Evolutionary conservation across 2,888 invertebrate genomes (phyloP), one percentile per base, ranked within the genome.

Genomic region (Perithous albicinctus): DNA sequence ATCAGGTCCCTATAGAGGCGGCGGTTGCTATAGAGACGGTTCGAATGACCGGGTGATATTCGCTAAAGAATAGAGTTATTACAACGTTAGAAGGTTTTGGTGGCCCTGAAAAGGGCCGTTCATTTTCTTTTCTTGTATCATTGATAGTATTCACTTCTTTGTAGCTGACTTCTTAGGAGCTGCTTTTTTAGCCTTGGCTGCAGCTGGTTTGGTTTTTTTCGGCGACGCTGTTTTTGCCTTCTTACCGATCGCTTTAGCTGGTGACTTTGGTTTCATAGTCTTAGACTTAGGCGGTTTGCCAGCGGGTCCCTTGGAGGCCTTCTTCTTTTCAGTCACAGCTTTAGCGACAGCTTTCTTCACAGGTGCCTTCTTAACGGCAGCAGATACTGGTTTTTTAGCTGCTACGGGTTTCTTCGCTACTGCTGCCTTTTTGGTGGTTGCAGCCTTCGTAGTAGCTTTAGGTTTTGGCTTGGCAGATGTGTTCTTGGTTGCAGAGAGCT

Each of bases 151-250:
- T 79, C 79, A 79, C 61, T 79, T 79, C 54, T 74, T 79, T 46
- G 79, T 41, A 8, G 38, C 59, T 93, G 93, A 61, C 41, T 79
- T 82, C 1, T 69, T 69, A 1, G 63, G 15, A 2, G 66, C 41
- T 5, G 69, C 78, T 7, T 70, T 63, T 26, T 56, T 43, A 2
- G 72, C 38, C 51, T 72, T 73, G n/a, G n/a, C n/a, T n/a, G 41
- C 41, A 3, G 41, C 41, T n/a, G 41, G 41, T 41, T 41, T 41
- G 8, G 41, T 2, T 8, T 76, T 79, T 1, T 1, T 38, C 1
- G 70, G 18, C 1, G 73, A 29, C 41, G n/a, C n/a, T n/a, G n/a
- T n/a, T n/a, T n/a, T n/a, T n/a, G n/a, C n/a, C n/a, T n/a, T n/a
- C n/a, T n/a, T n/a, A n/a, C n/a, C n/a, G n/a, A n/a, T n/a, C n/a